phyloP scores from a whole-genome alignment of 2,888 invertebrate genomes.

The Cenopis cana region DNA sequence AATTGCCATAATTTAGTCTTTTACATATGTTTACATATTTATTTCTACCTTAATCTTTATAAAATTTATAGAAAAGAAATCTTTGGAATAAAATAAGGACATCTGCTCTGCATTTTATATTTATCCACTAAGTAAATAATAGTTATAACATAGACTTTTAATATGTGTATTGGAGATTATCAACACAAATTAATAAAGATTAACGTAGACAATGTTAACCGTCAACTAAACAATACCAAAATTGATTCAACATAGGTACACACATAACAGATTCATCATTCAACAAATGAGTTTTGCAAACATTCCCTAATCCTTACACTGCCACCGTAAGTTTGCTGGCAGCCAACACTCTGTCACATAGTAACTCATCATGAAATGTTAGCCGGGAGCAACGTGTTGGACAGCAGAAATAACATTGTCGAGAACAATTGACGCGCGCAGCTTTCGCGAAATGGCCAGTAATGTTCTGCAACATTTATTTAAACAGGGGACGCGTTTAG shows the following conservation, averaged over 20 bases:
- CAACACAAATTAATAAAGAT: slow-evolving; percentile 31
- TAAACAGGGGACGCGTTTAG: slow-evolving; percentile 78
- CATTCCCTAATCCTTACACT: slow-evolving; percentile 67
- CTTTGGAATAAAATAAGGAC: not conserved
- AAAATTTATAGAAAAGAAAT: no score
- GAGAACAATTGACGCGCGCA: slow-evolving; percentile 64
- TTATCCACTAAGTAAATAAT: not conserved
- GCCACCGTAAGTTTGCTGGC: slow-evolving; percentile 7
- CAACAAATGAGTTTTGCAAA: slow-evolving; percentile 75
- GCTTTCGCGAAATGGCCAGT: slow-evolving; percentile 73
- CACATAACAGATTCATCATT: slow-evolving; percentile 59
- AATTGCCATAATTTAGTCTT: no score
- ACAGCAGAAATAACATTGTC: not conserved
- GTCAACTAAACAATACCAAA: slow-evolving; percentile 54
- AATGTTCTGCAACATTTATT: slow-evolving; percentile 79
- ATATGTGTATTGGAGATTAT: slow-evolving; percentile 13
- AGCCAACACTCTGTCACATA: slow-evolving; percentile 44
- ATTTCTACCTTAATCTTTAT: no score
- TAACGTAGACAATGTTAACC: slow-evolving; percentile 45
- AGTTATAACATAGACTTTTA: not conserved
- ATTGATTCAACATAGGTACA: slow-evolving; percentile 29
- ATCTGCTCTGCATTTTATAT: not conserved
- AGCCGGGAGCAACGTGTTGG: not conserved
- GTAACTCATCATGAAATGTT: not conserved
- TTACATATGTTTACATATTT: no score